Evolutionary conservation across 2,113 vertebrate species (phyloP), one percentile per base, ranked within the genome.

Genomic region (Microtus pennsylvanicus): DNA sequence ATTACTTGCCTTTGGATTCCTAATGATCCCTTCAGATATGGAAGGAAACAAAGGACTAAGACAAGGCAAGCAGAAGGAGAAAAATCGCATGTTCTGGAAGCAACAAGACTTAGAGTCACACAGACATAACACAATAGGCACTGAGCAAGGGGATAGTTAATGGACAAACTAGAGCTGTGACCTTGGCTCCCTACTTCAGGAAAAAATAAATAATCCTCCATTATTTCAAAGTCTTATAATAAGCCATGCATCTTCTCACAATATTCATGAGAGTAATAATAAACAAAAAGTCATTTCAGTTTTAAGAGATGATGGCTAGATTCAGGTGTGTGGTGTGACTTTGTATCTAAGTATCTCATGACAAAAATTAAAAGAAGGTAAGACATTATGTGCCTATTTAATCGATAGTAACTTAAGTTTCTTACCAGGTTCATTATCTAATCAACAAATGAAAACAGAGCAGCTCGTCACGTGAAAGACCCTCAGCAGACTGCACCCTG

Each of bases 191-290:
- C 82, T 87, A 78, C 52, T 14, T 50, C 3, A 30, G 24, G 42
- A 70, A 87, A 81, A 78, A 87, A 95, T 82, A 92, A 87, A 91
- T 81, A 87, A 91, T 81, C 7, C 30, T 22, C 26, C n/a, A 42
- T 63, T 65, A 72, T 87, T 87, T 87, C 16, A 67, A 47, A 45
- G 52, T 28, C 30, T 30, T 87, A 63, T 42, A 26, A 58, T n/a
- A 83, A 80, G 50, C n/a, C 45, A 87, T 61, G 63, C 13, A 42
- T 58, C 67, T 67, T 45, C 63, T 90, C 26, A 50, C 33, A 67
- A 21, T 72, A 65, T 65, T 77, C n/a, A 65, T 82, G 81, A 83
- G n/a, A 69, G 63, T 67, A 38, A 35, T 67, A 38, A 28, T 58
- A 50, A 63, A 19, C 52, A 67, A 90, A 33, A 70, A 70, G 6